Percentiles rank a stretch among this genome's conserved stretches.
phyloP scores from a whole-genome alignment of 2,113 vertebrate species.

The Lucifuga dentata region DNA sequence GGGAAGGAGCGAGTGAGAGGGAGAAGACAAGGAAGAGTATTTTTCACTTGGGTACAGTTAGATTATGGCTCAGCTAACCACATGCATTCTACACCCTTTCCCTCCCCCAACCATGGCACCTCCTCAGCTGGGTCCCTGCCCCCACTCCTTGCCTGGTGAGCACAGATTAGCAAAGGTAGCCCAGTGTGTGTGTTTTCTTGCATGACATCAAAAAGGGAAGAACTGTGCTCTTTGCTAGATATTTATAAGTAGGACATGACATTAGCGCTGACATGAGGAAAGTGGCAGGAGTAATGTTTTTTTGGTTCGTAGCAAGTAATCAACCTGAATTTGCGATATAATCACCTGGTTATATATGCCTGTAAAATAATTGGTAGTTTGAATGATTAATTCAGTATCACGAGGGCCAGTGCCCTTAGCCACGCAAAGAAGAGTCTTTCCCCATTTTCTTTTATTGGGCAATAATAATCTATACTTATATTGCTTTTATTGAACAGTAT shows the following conservation, averaged over 20 bases:
- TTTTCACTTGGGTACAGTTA: conserved; percentile 78
- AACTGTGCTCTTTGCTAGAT: background rate
- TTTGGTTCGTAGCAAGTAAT: background rate
- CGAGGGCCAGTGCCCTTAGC: conserved; percentile 1
- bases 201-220: conserved; percentile 16
- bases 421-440: conserved; percentile 9
- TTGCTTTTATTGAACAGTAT: conserved; percentile 49
- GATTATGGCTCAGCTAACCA: conserved; percentile 73
- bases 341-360: background rate
- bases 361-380: conserved; percentile 19
- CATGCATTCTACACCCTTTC: conserved; percentile 60
- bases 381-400: conserved; percentile 43
- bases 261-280: too few relatives aligned
- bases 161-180: conserved; percentile 9
- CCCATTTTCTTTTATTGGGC: conserved; percentile 41
- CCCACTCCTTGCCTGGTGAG: conserved; percentile 7
- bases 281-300: background rate
- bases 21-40: conserved; percentile 76
- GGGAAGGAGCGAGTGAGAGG: conserved; percentile 22
- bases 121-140: conserved; percentile 14
- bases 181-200: background rate
- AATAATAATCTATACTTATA: conserved; percentile 53
- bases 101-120: conserved; percentile 72
- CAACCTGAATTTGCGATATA: conserved; percentile 12
- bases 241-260: background rate